These are phyloP conservation scores for Otus sunia DNA, from an alignment of 2,113 vertebrate genomes.

Conservation along the genomic window DNA sequence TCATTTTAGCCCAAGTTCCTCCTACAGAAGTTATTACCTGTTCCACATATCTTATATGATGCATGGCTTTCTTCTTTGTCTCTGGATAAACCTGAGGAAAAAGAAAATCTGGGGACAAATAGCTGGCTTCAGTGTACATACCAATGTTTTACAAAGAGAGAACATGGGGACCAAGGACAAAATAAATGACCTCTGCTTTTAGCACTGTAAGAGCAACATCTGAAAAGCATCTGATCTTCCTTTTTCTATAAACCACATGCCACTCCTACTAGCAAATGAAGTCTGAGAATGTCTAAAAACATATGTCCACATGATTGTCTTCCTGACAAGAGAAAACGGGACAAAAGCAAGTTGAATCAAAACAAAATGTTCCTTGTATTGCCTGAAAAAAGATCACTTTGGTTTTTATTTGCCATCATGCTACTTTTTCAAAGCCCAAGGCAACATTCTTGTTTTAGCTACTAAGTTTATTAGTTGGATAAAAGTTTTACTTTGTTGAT, in stretches of 20 bases:
- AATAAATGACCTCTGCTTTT: background rate
- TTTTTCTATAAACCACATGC: background rate
- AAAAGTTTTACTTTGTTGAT: background rate
- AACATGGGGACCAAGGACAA: background rate
- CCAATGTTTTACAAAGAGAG: background rate
- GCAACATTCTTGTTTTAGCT: background rate
- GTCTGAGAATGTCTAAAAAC: background rate
- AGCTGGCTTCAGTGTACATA: background rate
- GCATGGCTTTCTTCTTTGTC: background rate
- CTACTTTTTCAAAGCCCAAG: background rate
- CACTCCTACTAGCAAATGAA: background rate
- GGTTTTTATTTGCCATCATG: background rate
- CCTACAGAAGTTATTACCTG: background rate
- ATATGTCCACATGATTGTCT: background rate
- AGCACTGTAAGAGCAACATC: background rate
- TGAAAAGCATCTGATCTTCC: background rate
- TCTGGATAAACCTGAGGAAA: background rate
- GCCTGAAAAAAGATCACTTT: background rate
- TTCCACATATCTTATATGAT: background rate
- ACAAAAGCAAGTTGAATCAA: constrained; percentile 5
- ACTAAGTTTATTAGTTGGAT: background rate
- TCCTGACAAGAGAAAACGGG: background rate
- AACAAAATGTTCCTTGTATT: constrained; percentile 40
- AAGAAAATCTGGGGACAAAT: background rate
- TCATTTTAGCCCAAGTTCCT: background rate